Conservation (phyloP, 2,113 vertebrate species). For the Pteruthius melanotis region DNA sequence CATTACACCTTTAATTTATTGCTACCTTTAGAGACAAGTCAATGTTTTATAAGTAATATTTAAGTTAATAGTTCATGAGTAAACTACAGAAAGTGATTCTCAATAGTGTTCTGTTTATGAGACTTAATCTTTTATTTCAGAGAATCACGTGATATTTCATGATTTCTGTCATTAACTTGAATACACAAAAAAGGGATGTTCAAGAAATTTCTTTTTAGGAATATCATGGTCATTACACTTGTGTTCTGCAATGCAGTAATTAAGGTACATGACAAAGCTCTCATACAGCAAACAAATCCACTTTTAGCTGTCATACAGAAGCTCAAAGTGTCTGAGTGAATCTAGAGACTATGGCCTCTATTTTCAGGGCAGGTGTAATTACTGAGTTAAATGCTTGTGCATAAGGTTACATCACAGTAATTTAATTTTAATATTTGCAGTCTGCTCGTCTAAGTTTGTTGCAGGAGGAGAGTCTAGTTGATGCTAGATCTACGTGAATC, state of each 20-base stretch:
- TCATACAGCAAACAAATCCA: neutral
- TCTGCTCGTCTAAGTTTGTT: neutral
- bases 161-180: neutral
- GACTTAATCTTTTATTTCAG: neutral
- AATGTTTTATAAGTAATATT: neutral
- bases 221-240: neutral
- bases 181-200: neutral
- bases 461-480: neutral
- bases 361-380: neutral
- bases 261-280: neutral
- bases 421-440: neutral
- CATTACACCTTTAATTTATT: neutral
- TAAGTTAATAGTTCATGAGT: neutral
- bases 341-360: neutral
- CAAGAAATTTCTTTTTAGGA: neutral
- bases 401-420: neutral
- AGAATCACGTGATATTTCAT: neutral
- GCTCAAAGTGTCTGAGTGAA: neutral
- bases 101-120: neutral
- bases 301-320: neutral
- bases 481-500: neutral
- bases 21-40: neutral
- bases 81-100: neutral
- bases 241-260: neutral
- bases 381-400: neutral